These are phyloP conservation scores for Lamprotornis superbus DNA, from an alignment of 2,113 vertebrate genomes.

Conservation along the genomic window DNA sequence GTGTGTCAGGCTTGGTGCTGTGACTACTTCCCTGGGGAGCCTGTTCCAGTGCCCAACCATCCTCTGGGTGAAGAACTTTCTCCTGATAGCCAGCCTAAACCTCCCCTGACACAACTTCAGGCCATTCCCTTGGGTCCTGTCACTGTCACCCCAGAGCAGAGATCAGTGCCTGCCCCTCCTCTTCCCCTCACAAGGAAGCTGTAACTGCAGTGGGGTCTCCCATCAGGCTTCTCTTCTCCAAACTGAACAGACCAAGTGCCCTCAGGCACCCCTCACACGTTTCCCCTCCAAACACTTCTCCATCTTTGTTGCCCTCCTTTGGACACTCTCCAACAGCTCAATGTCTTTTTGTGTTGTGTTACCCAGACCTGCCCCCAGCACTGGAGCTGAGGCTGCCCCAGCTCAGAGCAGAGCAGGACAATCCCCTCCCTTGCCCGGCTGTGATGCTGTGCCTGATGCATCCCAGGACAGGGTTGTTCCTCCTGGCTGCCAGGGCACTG, in stretches of 20 bases:
- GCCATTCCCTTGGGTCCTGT: too few species aligned
- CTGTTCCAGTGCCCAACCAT: too few species aligned
- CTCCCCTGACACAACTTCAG: too few species aligned
- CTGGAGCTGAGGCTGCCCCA: fast-evolving
- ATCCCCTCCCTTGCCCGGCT: not conserved
- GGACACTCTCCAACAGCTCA: not conserved
- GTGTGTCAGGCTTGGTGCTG: not conserved
- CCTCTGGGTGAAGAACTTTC: too few species aligned
- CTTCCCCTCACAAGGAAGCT: fast-evolving
- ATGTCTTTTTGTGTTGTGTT: not conserved
- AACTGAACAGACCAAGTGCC: not conserved
- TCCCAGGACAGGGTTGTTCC: not conserved
- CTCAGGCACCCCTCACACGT: not conserved
- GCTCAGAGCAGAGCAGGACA: not conserved
- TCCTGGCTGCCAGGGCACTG: not conserved
- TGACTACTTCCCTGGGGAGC: too few species aligned
- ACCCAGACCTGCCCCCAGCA: not conserved
- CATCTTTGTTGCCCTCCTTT: not conserved
- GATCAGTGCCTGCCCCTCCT: too few species aligned
- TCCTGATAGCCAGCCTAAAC: too few species aligned
- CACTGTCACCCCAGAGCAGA: too few species aligned
- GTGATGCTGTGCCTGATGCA: not conserved
- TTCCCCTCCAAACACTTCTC: not conserved
- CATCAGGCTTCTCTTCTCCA: not conserved
- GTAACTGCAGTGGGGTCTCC: not conserved